Base-by-base conservation (phyloP, 2,888 invertebrate genomes). In the Drosophila mayaguana region DNA sequence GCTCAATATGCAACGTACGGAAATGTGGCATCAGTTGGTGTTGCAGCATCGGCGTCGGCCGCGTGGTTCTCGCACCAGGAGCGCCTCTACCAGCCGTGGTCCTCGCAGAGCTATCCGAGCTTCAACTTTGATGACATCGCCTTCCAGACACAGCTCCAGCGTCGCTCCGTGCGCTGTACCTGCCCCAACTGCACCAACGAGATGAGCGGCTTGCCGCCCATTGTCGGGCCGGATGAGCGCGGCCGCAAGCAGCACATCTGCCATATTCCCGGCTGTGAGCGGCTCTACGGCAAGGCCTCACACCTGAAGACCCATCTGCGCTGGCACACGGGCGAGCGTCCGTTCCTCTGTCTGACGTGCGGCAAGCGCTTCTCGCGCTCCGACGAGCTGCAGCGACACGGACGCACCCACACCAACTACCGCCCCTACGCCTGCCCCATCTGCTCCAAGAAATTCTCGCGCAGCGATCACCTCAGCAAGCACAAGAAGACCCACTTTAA, bases 241-340 rank as follows among this genome's bases (percentile, higher is more conserved):
- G 97, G 95, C 83, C 97, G 96, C 93, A 96, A 95, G 92, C 96
- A 94, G 93, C 98, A 98, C 92, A 95, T 96, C 50, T 98, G 98
- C 90, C 97, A 97, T 92, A 95, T 97, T 43, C 96, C 96, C 2
- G 97, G 97, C 48, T 98, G 98, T 91, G 95, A 95, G 68, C 96
- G 96, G 88, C 96, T 97, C 18, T 99, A 98, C 93, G 97, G 97
- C 16, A 98, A 98, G 93, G 98, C 98, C 0, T 98, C 98, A 0
- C 98, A 99, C 91, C 93, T 99, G 72, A 98, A 98, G 93, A 98
- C 98, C 0, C 98, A 98, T 92, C 94, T 98, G 4, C 94, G 98
- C 56, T 98, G 97, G 98, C 98, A 98, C 91, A 97, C 97, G 0
- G 98, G 98, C 0, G 98, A 98, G 91, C 94, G 98, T 11, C 98